Evolutionary conservation across 2,797 vertebrate genomes (phyloP).

Genomic region (Pseudochromis fuscus): DNA sequence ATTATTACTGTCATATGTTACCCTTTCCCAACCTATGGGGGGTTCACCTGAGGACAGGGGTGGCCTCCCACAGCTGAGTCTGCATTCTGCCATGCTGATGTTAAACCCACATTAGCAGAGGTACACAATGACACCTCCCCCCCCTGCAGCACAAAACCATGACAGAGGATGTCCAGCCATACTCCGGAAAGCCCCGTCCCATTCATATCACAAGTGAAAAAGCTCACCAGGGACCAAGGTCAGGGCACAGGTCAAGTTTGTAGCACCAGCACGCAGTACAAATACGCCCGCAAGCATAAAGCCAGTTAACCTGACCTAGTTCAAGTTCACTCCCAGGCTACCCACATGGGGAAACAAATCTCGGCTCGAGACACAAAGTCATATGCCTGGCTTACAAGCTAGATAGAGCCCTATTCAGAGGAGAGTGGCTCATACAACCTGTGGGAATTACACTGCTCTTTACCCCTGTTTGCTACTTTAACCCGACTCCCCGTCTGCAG

Average conservation of each 20-base stretch:
- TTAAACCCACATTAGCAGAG: conserved; percentile 46
- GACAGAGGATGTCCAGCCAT: conserved; percentile 58
- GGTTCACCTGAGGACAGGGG: conserved; percentile 74
- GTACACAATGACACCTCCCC: conserved; percentile 18
- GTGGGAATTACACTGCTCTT: conserved; percentile 52
- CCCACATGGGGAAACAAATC: conserved; percentile 52
- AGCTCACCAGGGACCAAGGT: conserved; percentile 48
- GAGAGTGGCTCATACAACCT: conserved; percentile 33
- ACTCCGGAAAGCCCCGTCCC: conserved; percentile 53
- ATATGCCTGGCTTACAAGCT: conserved; percentile 40
- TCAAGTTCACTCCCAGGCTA: conserved; percentile 58
- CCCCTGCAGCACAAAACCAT: conserved; percentile 36
- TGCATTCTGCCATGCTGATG: conserved; percentile 54
- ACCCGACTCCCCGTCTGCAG: conserved; percentile 38
- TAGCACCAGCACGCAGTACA: conserved; percentile 50
- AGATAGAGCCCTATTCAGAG: conserved; percentile 45
- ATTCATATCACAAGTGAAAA: conserved; percentile 55
- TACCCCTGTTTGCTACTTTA: conserved; percentile 35
- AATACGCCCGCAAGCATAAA: conserved; percentile 46
- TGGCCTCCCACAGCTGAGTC: conserved; percentile 56
- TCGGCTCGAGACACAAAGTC: conserved; percentile 46
- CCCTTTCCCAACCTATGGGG: conserved; percentile 1
- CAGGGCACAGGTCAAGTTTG: conserved; percentile 66
- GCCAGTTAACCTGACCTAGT: conserved; percentile 39
- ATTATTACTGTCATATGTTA: conserved; percentile 11